Conservation (phyloP, 2,888 invertebrate species). For the Drosophila buzzatii region DNA sequence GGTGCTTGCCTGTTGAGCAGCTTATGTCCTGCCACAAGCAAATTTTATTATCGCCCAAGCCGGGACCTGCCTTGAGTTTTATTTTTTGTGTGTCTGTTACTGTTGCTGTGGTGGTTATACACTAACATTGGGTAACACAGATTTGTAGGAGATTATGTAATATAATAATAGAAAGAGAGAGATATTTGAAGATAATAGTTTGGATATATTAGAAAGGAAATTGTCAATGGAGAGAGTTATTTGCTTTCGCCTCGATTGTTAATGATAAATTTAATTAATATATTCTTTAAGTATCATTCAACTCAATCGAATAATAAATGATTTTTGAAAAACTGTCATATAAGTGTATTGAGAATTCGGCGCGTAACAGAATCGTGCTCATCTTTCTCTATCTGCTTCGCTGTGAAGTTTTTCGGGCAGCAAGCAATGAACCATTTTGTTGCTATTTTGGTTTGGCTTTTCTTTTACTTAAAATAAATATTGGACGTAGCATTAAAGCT, state of each 20-base stretch:
- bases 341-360: neutral
- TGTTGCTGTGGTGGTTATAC: slow-evolving; percentile 9
- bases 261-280: too few species aligned
- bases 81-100: neutral
- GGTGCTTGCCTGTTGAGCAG: slow-evolving; percentile 57
- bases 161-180: neutral
- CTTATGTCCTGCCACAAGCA: slow-evolving; percentile 60
- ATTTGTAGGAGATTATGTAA: neutral
- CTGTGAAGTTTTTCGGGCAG: slow-evolving; percentile 20
- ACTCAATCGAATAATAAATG: too few species aligned
- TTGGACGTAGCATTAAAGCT: slow-evolving; percentile 53
- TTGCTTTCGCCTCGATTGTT: too few species aligned
- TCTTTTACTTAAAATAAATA: slow-evolving; percentile 61
- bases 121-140: neutral
- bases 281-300: too few species aligned
- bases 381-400: neutral
- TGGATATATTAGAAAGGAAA: neutral
- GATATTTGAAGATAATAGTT: neutral
- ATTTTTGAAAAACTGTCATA: neutral
- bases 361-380: neutral
- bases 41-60: slow-evolving; percentile 56
- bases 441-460: slow-evolving; percentile 48
- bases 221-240: neutral
- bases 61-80: slow-evolving; percentile 13
- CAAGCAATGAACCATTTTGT: slow-evolving; percentile 57